Base-by-base conservation (phyloP, 2,888 invertebrate genomes). In the Lumbricus terrestris region DNA sequence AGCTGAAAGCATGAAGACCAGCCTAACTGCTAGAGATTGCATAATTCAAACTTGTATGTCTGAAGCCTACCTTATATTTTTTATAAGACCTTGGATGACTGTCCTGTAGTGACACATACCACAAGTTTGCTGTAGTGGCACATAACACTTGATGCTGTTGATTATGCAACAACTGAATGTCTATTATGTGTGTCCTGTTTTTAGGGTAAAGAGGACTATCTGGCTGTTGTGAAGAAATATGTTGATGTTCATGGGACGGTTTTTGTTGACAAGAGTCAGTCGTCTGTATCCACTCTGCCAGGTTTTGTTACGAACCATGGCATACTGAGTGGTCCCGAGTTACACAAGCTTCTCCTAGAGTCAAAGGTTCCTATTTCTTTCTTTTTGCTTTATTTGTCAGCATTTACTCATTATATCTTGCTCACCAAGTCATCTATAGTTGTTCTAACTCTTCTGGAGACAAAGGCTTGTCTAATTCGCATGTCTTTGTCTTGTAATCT, bases 171-270 rank as follows among this genome's bases (percentile, higher is more conserved):
- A 34, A 34, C 35, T 85, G 34, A 85, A 34, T 85, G 85, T 29
- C 35, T 85, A 29, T 34, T 34, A 5, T 85, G 85, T 85, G n/a
- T 34, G 2, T 34, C 11, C 20, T 33, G 37, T 88, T n/a, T 37
- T n/a, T 37, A 94, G 94, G 94, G 93, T n/a, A 94, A 93, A 91
- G 91, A 93, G 37, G 90, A 92, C 1, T 95, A 94, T 91, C 91
- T 95, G 88, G 92, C 93, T 88, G 91, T 93, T 5, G 93, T 95
- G 40, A 93, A 93, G 42, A 92, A 94, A 35, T 91, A 92, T 85
- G 91, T 94, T 33, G 93, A 94, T 90, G 93, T 95, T 38, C 95
- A 95, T 92, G 95, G 94, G 4, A 95, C 95, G 3, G 95, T 95
- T 0, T 95, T 93, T 92, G 92, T 92, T 33, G 94, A 92, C 42